Conservation (phyloP, 2,113 vertebrate species). For the Diadophis punctatus region DNA sequence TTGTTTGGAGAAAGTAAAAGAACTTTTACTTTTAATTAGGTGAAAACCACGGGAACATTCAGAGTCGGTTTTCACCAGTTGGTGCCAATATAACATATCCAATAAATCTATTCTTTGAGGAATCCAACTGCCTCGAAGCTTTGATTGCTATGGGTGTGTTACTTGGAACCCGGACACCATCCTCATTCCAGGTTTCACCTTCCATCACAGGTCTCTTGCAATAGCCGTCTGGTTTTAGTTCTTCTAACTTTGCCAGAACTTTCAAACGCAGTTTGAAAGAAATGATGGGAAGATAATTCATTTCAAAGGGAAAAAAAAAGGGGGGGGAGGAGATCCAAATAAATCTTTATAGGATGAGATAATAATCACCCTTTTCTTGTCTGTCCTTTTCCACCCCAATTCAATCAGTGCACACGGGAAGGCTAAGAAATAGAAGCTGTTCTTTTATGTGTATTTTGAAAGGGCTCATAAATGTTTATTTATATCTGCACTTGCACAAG, state of each 20-base stretch:
- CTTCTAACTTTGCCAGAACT: background rate
- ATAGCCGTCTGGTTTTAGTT: background rate
- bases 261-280: background rate
- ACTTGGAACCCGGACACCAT: too few species aligned
- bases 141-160: too few species aligned
- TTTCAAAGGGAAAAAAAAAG: background rate
- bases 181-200: too few species aligned
- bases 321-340: background rate
- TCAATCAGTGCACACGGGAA: background rate
- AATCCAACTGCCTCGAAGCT: too few species aligned
- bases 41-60: too few species aligned
- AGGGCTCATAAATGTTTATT: background rate
- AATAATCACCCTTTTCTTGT: too few species aligned
- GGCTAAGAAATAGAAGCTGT: background rate
- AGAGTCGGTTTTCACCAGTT: too few species aligned
- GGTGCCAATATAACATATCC: too few species aligned
- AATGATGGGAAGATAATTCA: background rate
- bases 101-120: too few species aligned
- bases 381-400: background rate
- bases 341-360: background rate
- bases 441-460: background rate
- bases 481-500: background rate
- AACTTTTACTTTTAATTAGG: too few species aligned
- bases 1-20: too few species aligned
- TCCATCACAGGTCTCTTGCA: background rate